Conservation (phyloP, 2,797 vertebrate genomes). For the Coreius guichenoti region DNA sequence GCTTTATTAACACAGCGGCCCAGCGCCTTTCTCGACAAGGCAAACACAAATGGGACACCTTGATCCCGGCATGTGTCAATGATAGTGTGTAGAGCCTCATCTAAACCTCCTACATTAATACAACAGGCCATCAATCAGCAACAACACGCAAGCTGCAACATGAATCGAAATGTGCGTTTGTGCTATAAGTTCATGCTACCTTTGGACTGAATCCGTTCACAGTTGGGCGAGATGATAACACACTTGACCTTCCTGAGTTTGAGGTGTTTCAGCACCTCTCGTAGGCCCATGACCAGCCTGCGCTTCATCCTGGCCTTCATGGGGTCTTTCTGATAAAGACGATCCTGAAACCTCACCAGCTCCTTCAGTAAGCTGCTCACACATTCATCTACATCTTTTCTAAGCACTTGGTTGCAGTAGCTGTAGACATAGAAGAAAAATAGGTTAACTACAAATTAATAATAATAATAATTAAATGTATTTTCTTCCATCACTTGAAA, state of each 20-base stretch:
- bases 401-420: constrained; percentile 97
- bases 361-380: constrained; percentile 90
- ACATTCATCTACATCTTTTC: constrained; percentile 94
- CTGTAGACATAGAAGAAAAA: constrained; percentile 70
- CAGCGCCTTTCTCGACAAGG: constrained; percentile 91
- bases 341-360: constrained; percentile 97
- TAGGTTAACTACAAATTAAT: background rate
- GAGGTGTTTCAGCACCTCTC: constrained; percentile 96
- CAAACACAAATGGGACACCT: constrained; percentile 93
- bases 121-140: background rate
- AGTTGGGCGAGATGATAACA: constrained; percentile 97
- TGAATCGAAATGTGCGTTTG: background rate
- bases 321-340: constrained; percentile 95
- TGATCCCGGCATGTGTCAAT: constrained; percentile 92
- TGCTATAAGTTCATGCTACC: constrained; percentile 72
- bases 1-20: constrained; percentile 94
- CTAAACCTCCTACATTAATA: constrained; percentile 86
- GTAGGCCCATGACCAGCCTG: constrained; percentile 92
- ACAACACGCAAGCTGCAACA: background rate
- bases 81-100: constrained; percentile 93
- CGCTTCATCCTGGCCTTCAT: constrained; percentile 96
- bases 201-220: constrained; percentile 95
- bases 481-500: background rate
- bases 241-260: constrained; percentile 94
- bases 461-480: background rate